Evolutionary conservation across 2,888 invertebrate genomes (phyloP), one percentile per base, ranked within the genome.

Genomic region (Coleophora flavipennella): DNA sequence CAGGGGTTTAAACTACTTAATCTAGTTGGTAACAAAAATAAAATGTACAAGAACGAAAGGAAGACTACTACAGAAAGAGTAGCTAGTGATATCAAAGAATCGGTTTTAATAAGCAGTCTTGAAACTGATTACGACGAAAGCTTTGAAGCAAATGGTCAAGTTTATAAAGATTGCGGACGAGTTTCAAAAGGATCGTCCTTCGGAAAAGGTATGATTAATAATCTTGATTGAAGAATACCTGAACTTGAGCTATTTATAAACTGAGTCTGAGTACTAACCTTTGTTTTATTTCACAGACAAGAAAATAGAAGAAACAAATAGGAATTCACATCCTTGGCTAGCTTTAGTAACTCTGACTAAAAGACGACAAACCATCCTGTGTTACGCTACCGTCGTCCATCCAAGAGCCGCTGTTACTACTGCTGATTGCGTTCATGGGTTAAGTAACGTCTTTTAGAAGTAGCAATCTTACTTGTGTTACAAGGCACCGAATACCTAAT

Each of bases 1-100:
- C 66, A 77, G 58, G 74, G 75, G 14, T 83, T 79, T 46, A 83
- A 81, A 58, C 64, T 83, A 1, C 54, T 75, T 13, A 78, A 81
- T 52, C 60, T 81, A 42, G 54, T 60, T 27, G 57, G 55, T 36
- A 65, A 62, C 42, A 74, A 60, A 54, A 73, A 53, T 44, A 67
- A 60, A 46, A 44, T 49, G 36, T 49, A 56, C 31, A 49, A 46
- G 12, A 53, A 50, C 35, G 51, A 49, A 41, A 57, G 57, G 20
- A 64, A 62, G 43, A 62, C 60, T 33, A 66, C 67, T 3, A 55
- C 58, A 2, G 59, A 59, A 47, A 59, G 55, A 32, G 41, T 43
- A 26, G 36, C 65, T 44, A 55, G 55, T 33, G 53, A 59, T 31
- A 63, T 56, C 42, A 50, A 50, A 31, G 62, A 61, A 35, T 49